Base-by-base conservation (phyloP, 2,888 invertebrate species). In the Lycia hirtaria region DNA sequence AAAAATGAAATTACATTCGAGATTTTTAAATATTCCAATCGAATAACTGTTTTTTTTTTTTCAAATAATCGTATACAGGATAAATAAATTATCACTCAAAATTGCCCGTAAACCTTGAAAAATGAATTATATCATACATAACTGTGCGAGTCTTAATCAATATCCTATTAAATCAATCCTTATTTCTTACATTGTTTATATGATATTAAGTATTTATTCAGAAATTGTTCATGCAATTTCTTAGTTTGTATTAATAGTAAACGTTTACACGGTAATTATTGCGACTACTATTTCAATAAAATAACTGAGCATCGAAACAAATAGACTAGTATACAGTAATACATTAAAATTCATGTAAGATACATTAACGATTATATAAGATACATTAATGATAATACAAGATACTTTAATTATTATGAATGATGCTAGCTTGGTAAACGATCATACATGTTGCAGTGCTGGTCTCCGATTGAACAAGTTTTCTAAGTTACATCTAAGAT, bases 121-220 rank as follows among this genome's bases (percentile, higher is more conserved):
- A 19, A 41, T 32, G 35, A 20, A 48, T 48, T 14, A 22, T 20
- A 35, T 47, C 47, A 54, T 33, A 22, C 7, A 35, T 12, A 44
- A 33, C 20, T 14, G 20, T 19, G 47, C 26, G 26, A 51, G 51
- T 41, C 40, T 45, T 47, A 47, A 41, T 35, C n/a, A 24, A 45
- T 47, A 33, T 68, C 63, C 55, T 69, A 65, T 49, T 41, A 24
- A 49, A 47, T 58, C 60, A 69, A 72, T 65, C 69, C 80, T 77
- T 78, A 80, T 80, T 81, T 84, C 74, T 83, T 83, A 82, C 72
- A 75, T 81, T 81, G 78, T 41, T 54, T 81, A 80, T 85, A 84
- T 83, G 86, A 84, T 87, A 84, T 85, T 85, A 81, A 88, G 87
- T 88, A 88, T 88, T 88, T 88, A 88, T 88, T 88, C 87, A 83